These are phyloP conservation scores for Abscondita cerata DNA, from an alignment of 2,888 invertebrate genomes.

Conservation along the genomic window DNA sequence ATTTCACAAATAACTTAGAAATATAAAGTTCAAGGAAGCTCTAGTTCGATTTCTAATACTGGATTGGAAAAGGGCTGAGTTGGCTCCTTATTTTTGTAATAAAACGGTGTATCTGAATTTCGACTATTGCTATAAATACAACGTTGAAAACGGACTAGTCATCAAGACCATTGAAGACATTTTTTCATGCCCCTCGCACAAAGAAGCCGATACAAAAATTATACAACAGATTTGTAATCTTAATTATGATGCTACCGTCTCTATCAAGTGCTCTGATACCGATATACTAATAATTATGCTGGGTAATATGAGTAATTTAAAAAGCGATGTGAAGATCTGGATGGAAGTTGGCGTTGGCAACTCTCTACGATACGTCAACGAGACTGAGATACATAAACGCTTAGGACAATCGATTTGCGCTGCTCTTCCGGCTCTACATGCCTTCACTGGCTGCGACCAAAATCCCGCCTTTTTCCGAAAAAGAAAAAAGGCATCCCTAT, in stretches of 20 bases:
- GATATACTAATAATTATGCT: conserved; percentile 41
- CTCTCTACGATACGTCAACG: conserved; percentile 35
- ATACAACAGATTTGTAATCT: conserved; percentile 16
- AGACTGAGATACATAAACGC: conserved; percentile 37
- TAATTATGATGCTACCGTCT: conserved; percentile 25
- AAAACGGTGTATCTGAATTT: conserved; percentile 2
- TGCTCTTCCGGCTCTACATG: conserved; percentile 46
- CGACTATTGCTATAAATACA: conserved; percentile 10
- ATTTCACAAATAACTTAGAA: conserved; percentile 8
- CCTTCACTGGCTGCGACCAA: conserved; percentile 46
- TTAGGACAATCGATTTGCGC: conserved; percentile 39
- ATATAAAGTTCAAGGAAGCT: conserved; percentile 34
- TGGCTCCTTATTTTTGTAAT: conserved; percentile 1
- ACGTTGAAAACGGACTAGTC: conserved; percentile 14
- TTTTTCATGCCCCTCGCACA: neutral
- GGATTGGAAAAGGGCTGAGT: neutral
- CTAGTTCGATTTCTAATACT: conserved; percentile 17
- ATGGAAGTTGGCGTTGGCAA: conserved; percentile 39
- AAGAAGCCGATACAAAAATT: conserved; percentile 19
- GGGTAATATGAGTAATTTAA: conserved; percentile 35
- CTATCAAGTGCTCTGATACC: conserved; percentile 40
- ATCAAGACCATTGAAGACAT: neutral
- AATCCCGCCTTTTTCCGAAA: conserved; percentile 40
- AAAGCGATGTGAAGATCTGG: conserved; percentile 26
- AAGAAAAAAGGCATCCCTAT: conserved; percentile 30